Evolutionary conservation across 2,113 vertebrate genomes (phyloP).

Genomic region (Carassius auratus): DNA sequence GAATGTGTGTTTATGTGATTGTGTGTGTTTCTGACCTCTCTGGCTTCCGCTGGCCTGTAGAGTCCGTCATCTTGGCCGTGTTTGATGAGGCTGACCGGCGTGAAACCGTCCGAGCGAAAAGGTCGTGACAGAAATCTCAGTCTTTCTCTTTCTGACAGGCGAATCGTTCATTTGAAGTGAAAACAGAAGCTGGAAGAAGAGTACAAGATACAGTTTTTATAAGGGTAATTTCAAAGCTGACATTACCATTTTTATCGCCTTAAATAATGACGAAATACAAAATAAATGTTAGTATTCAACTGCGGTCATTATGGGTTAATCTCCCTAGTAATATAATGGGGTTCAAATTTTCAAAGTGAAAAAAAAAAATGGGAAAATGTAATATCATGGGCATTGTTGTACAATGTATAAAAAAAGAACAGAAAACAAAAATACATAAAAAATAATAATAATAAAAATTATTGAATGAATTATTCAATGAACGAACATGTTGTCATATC

Average conservation of each 20-base stretch:
- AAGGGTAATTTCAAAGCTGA: background rate
- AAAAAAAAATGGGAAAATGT: background rate
- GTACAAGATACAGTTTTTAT: background rate
- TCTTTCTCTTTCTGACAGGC: conserved; percentile 20
- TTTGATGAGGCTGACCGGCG: conserved; percentile 14
- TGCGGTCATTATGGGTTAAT: background rate
- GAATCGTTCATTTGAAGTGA: conserved; percentile 17
- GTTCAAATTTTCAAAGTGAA: background rate
- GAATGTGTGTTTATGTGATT: background rate
- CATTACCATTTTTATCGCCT: background rate
- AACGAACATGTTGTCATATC: background rate
- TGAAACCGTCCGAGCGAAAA: background rate
- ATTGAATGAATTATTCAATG: too few species aligned
- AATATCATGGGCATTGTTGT: background rate
- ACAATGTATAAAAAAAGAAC: background rate
- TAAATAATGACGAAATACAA: background rate
- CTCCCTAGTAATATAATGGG: background rate
- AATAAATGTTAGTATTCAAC: background rate
- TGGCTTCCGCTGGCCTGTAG: background rate
- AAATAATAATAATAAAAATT: too few species aligned
- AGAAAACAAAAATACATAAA: too few species aligned
- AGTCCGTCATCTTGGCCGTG: background rate
- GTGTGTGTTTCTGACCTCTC: conserved; percentile 5
- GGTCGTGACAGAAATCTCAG: conserved; percentile 26
- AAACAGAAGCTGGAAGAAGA: background rate